These are phyloP conservation scores for Stichodactyla helianthus DNA, from an alignment of 64 coral and sea anemone species.

Conservation along the genomic window DNA sequence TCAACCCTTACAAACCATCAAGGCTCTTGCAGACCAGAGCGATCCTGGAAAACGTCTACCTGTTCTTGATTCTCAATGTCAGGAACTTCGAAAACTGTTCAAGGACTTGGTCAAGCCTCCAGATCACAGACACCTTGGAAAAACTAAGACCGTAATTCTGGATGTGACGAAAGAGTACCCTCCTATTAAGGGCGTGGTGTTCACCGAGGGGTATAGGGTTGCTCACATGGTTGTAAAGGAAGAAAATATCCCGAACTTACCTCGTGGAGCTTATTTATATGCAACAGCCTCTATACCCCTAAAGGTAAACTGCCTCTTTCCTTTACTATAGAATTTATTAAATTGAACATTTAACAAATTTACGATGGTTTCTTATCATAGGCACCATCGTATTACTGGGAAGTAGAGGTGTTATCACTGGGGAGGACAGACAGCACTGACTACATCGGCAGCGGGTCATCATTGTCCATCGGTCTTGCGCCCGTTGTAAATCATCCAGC, in stretches of 20 bases:
- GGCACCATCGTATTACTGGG: slow-evolving; percentile 94
- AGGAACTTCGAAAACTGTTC: slow-evolving; percentile 91
- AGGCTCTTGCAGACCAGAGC: slow-evolving; percentile 45
- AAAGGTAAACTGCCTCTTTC: slow-evolving; percentile 34
- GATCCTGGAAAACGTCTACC: slow-evolving; percentile 76
- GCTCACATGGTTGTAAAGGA: slow-evolving; percentile 54
- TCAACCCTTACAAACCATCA: slow-evolving; percentile 34
- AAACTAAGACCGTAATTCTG: slow-evolving; percentile 36
- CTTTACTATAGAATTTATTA: too few species aligned
- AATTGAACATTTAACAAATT: too few species aligned
- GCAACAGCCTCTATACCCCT: slow-evolving; percentile 54
- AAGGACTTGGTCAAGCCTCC: slow-evolving; percentile 86
- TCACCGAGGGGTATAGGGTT: slow-evolving; percentile 65
- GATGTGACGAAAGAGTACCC: slow-evolving; percentile 54
- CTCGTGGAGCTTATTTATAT: slow-evolving; percentile 67
- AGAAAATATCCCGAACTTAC: slow-evolving; percentile 27
- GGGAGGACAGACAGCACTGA: slow-evolving; percentile 32
- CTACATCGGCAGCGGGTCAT: slow-evolving; percentile 20
- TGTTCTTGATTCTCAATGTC: slow-evolving; percentile 73
- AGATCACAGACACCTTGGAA: slow-evolving; percentile 24
- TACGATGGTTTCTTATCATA: background rate
- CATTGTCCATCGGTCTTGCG: slow-evolving; percentile 74
- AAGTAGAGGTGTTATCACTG: slow-evolving; percentile 65
- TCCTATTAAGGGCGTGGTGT: slow-evolving; percentile 70
- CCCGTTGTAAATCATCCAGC: slow-evolving; percentile 33